Evolutionary conservation across 2,113 vertebrate species (phyloP), one percentile per base, ranked within the genome.

Genomic region (Sarotherodon lohbergeri): DNA sequence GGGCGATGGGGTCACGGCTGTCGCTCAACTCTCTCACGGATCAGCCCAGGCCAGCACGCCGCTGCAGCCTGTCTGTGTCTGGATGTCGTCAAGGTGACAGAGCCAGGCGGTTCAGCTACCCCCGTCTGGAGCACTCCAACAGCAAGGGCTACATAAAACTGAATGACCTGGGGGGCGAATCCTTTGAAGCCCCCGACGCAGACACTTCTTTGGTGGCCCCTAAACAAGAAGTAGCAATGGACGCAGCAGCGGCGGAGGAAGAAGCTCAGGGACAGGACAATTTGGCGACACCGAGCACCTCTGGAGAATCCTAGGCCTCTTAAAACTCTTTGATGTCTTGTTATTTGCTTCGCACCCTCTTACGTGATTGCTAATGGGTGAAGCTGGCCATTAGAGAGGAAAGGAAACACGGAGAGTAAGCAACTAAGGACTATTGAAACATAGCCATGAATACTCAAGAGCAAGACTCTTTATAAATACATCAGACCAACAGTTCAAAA

Each of bases 71-170:
- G 55, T 95, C 96, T 5, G 86, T 93, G 83, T 92, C 94, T 4
- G 89, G 76, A 73, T 87, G 94, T 71, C 92, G 86, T 73, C 95
- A 95, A 81, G 93, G 92, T 54, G 91, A 96, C 82, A 86, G 90
- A 82, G 94, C 92, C 73, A 96, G 95, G 91, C 95, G 97, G 90
- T 98, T 98, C 32, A 98, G 96, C 91, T 98, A 96, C 92, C 98
- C 98, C 39, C 97, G 94, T 29, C 95, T 97, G 85, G 98, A 98
- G 76, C 97, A 93, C 63, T 94, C 96, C 82, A 96, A 97, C 97
- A 98, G 97, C 95, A 98, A 98, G 97, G 98, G 98, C 97, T 99
- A 99, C 96, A 96, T 97, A 88, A 97, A 97, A 52, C 95, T 98
- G 93, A 95, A 95, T 91, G 98, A 98, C 81, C 93, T 96, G 88